phyloP scores from a whole-genome alignment of 2,888 invertebrate species.

The Rhagium mordax region DNA sequence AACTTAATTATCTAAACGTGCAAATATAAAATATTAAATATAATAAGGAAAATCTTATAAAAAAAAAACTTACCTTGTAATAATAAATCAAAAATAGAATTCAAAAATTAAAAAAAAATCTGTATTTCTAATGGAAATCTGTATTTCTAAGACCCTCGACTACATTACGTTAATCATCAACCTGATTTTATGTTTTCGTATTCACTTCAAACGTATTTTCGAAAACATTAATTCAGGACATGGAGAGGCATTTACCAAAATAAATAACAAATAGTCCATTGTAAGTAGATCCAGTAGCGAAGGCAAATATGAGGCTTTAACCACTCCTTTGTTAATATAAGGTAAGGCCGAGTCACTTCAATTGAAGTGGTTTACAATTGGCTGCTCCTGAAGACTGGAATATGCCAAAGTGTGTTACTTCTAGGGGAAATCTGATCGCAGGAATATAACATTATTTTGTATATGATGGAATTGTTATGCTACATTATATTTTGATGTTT shows the following conservation, averaged over 20 bases:
- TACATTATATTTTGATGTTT: no score
- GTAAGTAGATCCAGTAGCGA: slow-evolving; percentile 43
- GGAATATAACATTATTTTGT: no score
- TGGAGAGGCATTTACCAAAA: slow-evolving; percentile 39
- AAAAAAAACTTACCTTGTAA: no score
- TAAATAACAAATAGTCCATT: slow-evolving; percentile 35
- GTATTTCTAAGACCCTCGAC: neutral
- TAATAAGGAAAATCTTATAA: no score
- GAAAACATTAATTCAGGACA: slow-evolving; percentile 13
- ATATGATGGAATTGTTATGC: no score
- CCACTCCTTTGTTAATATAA: slow-evolving; percentile 47
- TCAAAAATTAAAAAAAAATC: no score
- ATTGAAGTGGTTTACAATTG: slow-evolving; percentile 44
- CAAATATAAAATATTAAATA: no score
- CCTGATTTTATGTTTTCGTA: neutral
- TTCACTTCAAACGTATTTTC: neutral
- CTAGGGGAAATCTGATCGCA: neutral
- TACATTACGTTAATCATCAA: neutral
- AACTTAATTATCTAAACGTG: no score
- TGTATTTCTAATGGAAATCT: neutral
- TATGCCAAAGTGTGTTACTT: slow-evolving; percentile 24
- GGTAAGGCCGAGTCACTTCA: slow-evolving; percentile 35
- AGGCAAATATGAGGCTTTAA: slow-evolving; percentile 40
- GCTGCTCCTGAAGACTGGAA: slow-evolving; percentile 43
- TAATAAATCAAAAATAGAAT: no score